These are phyloP conservation scores for Conomelus anceps DNA, from an alignment of 2,888 invertebrate genomes.

Conservation along the genomic window DNA sequence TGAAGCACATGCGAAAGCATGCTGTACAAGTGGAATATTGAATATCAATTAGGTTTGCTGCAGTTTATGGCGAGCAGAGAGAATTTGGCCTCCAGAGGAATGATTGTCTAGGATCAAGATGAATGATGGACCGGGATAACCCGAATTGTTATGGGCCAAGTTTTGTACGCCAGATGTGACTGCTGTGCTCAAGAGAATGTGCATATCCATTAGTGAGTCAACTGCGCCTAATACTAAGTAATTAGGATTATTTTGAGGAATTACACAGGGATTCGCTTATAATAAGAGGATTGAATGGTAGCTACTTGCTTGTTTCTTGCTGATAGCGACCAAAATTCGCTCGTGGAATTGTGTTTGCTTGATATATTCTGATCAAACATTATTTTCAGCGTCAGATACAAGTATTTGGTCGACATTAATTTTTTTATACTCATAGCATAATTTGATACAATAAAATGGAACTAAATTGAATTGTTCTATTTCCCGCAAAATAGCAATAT, in stretches of 20 bases:
- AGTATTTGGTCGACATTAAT: no score
- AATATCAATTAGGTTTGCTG: neutral
- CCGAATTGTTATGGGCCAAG: neutral
- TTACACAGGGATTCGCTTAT: no score
- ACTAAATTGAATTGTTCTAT: no score
- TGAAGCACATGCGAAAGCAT: neutral
- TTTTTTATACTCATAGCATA: no score
- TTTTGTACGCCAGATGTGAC: neutral
- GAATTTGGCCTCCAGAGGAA: neutral
- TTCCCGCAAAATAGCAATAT: no score
- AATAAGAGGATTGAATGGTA: no score
- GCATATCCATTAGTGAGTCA: neutral
- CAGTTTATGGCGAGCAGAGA: neutral
- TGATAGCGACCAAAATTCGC: no score
- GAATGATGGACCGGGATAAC: neutral
- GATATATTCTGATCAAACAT: no score
- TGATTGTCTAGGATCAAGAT: neutral
- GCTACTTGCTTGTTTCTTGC: no score
- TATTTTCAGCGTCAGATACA: no score
- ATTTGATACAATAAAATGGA: no score
- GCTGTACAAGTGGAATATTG: neutral
- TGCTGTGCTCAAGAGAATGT: neutral
- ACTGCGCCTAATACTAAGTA: neutral
- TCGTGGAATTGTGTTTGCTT: no score
- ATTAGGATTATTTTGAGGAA: neutral